A percentile compares a stretch with the other conserved stretches of the same genome.
phyloP scores from a whole-genome alignment of 2,113 vertebrate genomes.

The Euleptes europaea region DNA sequence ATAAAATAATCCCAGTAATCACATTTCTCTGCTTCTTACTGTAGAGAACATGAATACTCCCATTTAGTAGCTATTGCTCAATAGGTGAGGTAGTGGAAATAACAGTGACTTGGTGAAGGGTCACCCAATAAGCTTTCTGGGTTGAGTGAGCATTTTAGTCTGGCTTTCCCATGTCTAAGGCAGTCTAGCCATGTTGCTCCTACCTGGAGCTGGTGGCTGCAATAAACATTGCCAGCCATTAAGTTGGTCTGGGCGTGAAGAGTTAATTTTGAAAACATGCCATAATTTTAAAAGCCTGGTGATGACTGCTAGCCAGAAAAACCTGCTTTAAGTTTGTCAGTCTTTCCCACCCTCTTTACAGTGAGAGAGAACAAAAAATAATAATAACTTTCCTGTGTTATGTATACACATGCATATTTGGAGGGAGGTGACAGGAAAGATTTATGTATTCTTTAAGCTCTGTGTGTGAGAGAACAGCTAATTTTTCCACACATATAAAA shows the following conservation, averaged over 20 bases:
- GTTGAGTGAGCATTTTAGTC: not conserved
- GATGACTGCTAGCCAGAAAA: slow-evolving; percentile 52
- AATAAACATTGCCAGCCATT: slow-evolving; percentile 5
- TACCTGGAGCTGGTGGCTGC: not conserved
- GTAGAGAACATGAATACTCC: not conserved
- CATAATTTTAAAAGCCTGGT: slow-evolving; percentile 43
- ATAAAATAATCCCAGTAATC: not conserved
- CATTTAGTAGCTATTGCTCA: not conserved
- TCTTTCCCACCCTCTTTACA: slow-evolving; percentile 24
- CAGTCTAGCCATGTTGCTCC: not conserved
- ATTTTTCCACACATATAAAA: not conserved
- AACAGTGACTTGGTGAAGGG: not conserved
- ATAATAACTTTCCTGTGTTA: slow-evolving; percentile 20
- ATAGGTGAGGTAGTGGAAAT: not conserved
- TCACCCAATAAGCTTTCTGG: not conserved
- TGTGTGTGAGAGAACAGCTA: not conserved
- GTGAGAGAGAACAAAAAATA: slow-evolving; percentile 27
- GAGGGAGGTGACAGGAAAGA: not conserved
- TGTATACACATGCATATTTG: slow-evolving; percentile 8
- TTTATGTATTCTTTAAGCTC: not conserved
- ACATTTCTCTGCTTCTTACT: not conserved
- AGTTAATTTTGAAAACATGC: not conserved
- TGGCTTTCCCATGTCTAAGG: not conserved
- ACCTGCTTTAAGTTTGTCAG: slow-evolving; percentile 39
- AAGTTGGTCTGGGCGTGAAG: slow-evolving; percentile 32